Evolutionary conservation across 2,113 vertebrate species (phyloP).

Genomic region (Poicephalus gulielmi): DNA sequence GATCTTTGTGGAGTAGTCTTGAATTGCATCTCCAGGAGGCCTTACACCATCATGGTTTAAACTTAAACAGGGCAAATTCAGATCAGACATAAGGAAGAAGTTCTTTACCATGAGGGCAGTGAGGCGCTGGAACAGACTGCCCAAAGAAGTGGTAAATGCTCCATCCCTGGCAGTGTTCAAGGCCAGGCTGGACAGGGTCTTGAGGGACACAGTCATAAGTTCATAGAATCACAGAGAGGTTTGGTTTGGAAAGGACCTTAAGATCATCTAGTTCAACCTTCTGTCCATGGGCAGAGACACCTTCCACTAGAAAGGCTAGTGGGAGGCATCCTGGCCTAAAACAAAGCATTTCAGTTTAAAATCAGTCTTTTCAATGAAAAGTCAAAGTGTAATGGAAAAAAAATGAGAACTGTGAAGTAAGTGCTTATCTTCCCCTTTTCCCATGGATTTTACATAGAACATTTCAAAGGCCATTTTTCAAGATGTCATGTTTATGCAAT

Average conservation of each 20-base stretch:
- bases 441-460: not conserved
- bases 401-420: not conserved
- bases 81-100: not conserved
- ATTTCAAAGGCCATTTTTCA: not conserved
- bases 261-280: not conserved
- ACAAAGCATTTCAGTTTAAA: not conserved
- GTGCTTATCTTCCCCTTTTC: not conserved
- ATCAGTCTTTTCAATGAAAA: not conserved
- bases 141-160: not conserved
- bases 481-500: accelerated
- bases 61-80: not conserved
- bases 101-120: not conserved
- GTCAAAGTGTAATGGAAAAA: not conserved
- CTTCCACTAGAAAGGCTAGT: not conserved
- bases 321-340: not conserved
- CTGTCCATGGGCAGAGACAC: not conserved
- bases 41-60: not conserved
- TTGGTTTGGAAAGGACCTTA: not conserved
- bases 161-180: not conserved
- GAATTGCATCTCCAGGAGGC: not conserved
- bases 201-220: not conserved
- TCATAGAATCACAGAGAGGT: not conserved
- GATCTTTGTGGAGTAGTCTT: not conserved
- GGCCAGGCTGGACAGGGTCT: not conserved
- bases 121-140: not conserved